Conservation (phyloP, 2,888 invertebrate genomes). For the Epirrhoe alternata region DNA sequence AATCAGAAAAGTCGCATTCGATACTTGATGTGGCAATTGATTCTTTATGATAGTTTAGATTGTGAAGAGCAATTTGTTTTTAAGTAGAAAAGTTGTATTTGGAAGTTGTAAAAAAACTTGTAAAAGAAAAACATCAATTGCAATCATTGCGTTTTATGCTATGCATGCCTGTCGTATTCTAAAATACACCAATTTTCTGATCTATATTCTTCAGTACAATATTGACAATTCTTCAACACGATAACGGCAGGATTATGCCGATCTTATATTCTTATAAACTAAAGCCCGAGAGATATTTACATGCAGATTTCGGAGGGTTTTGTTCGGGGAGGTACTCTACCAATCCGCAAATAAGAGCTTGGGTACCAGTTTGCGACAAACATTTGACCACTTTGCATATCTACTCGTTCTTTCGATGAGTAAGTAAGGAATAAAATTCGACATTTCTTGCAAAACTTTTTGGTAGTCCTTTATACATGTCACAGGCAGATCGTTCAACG, state of each 20-base stretch:
- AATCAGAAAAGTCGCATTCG: too few species aligned
- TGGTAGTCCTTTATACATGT: not conserved
- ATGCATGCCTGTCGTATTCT: too few species aligned
- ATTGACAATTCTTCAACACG: not conserved
- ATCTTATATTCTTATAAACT: not conserved
- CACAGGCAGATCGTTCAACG: not conserved
- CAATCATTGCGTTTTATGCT: too few species aligned
- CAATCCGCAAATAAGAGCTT: conserved; percentile 31
- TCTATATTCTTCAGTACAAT: too few species aligned
- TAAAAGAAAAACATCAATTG: too few species aligned
- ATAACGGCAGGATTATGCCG: not conserved
- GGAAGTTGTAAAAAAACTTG: too few species aligned
- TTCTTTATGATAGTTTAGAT: too few species aligned
- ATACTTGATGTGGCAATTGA: too few species aligned
- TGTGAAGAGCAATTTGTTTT: too few species aligned
- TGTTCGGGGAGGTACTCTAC: conserved; percentile 39
- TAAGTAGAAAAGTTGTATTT: too few species aligned
- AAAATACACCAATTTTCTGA: too few species aligned
- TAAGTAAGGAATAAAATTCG: conserved; percentile 1
- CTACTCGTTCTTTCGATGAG: conserved; percentile 18
- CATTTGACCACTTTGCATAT: conserved; percentile 31
- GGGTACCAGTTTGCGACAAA: conserved; percentile 54
- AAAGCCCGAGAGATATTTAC: conserved; percentile 56
- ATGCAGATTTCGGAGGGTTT: conserved; percentile 59
- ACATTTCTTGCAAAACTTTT: not conserved